Percentiles rank a stretch among this genome's conserved stretches.
These are phyloP conservation scores for Calliphora vicina DNA, from an alignment of 1,140 invertebrate genomes.

Conservation along the genomic window DNA sequence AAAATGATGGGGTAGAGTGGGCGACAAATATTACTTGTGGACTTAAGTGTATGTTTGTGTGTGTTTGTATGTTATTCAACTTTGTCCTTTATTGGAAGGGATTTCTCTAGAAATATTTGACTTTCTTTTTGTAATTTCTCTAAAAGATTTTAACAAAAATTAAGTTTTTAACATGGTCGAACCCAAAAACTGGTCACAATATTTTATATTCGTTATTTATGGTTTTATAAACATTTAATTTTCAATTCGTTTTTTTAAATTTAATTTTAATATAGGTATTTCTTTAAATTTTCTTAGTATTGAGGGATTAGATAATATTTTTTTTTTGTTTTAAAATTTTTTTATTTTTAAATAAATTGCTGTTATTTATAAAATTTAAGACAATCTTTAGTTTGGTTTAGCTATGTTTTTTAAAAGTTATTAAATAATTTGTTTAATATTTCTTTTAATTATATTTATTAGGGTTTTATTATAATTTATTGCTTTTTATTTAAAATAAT, in stretches of 20 bases:
- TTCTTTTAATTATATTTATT: too few species aligned
- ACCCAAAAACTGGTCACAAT: too few species aligned
- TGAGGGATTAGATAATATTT: conserved; percentile 9
- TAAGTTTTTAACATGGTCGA: too few species aligned
- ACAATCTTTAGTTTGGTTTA: background rate
- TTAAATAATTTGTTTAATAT: too few species aligned
- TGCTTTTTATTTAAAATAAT: too few species aligned
- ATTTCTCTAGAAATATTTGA: background rate
- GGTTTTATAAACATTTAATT: too few species aligned
- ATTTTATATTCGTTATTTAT: too few species aligned
- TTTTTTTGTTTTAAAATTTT: background rate
- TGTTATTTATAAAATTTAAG: background rate
- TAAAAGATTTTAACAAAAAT: too few species aligned
- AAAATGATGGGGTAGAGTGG: background rate
- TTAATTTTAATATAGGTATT: background rate
- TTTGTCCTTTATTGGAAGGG: background rate
- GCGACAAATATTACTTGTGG: background rate
- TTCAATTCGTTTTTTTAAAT: too few species aligned
- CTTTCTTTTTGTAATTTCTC: background rate
- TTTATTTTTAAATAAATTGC: background rate
- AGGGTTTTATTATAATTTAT: too few species aligned
- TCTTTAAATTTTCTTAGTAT: background rate
- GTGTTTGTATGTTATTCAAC: background rate
- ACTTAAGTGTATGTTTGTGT: background rate
- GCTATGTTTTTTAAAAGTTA: too few species aligned